A percentile compares a stretch with the other conserved stretches of the same genome.
Conservation (phyloP, 1,140 invertebrate species). For the Pogonognathellus flavescens region DNA sequence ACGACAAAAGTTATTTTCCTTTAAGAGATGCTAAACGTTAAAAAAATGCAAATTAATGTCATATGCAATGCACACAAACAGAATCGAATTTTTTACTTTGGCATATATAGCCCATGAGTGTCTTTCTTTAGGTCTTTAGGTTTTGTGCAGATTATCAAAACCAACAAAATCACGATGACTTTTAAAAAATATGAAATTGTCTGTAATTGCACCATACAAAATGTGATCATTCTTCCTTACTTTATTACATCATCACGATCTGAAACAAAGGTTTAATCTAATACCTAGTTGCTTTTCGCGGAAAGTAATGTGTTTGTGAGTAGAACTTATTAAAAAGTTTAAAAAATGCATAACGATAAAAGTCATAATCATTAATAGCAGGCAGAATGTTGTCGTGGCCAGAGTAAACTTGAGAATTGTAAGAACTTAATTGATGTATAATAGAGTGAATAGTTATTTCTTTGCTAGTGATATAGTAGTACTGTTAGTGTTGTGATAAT, state of each 20-base stretch:
- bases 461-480: too few species aligned
- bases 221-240: conserved; percentile 29
- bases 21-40: not conserved
- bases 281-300: not conserved
- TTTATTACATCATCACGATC: conserved; percentile 47
- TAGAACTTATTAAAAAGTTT: not conserved
- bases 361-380: not conserved
- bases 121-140: too few species aligned
- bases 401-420: conserved; percentile 4
- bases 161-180: conserved; percentile 43
- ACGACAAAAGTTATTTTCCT: not conserved
- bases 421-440: too few species aligned
- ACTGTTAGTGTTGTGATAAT: too few species aligned
- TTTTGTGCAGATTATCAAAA: not conserved
- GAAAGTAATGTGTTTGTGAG: not conserved
- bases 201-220: conserved; percentile 1
- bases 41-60: too few species aligned
- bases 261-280: conserved; percentile 36
- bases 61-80: too few species aligned
- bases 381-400: conserved; percentile 6
- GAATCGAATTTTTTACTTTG: too few species aligned
- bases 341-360: not conserved
- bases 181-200: conserved; percentile 13
- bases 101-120: too few species aligned
- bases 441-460: too few species aligned